These are phyloP conservation scores for Strigamia maritima DNA, from an alignment of 2,888 invertebrate species.

Conservation along the genomic window DNA sequence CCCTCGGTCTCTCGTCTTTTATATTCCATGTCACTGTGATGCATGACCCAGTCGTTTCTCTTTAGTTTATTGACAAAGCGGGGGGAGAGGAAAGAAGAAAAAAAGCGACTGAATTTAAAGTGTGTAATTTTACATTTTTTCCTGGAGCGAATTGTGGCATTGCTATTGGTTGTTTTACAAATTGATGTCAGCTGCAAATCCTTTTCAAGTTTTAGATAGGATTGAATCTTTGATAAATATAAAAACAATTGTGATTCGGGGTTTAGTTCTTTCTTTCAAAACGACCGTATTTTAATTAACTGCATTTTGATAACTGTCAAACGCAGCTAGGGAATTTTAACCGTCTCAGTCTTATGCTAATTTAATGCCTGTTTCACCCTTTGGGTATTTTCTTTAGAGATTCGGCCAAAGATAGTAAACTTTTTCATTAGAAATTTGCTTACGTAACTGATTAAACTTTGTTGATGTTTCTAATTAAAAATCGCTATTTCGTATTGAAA, in stretches of 20 bases:
- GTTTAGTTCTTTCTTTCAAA: not conserved
- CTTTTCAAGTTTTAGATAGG: not conserved
- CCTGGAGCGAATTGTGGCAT: conserved; percentile 27
- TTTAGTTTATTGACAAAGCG: conserved; percentile 30
- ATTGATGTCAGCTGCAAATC: conserved; percentile 34
- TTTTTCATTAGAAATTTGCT: conserved; percentile 17
- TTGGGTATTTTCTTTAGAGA: not conserved
- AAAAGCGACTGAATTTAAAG: conserved; percentile 25
- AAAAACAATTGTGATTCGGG: conserved; percentile 18
- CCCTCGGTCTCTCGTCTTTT: conserved; percentile 5
- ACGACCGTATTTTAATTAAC: conserved; percentile 22
- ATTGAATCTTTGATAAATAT: conserved; percentile 1
- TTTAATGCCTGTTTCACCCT: conserved; percentile 15
- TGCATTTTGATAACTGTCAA: conserved; percentile 31
- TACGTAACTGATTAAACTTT: conserved; percentile 2
- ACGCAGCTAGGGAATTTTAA: not conserved
- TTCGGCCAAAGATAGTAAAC: conserved; percentile 2
- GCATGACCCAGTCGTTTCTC: conserved; percentile 31
- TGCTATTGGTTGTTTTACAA: conserved; percentile 27
- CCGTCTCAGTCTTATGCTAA: not conserved
- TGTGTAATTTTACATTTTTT: conserved; percentile 30
- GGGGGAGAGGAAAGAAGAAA: not conserved
- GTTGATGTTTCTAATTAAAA: conserved; percentile 11
- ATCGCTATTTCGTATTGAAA: not conserved
- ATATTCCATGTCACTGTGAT: conserved; percentile 21